Percentiles rank a stretch among this genome's conserved stretches.
These are phyloP conservation scores for Crioceris asparagi DNA, from an alignment of 2,888 invertebrate genomes.

Conservation along the genomic window DNA sequence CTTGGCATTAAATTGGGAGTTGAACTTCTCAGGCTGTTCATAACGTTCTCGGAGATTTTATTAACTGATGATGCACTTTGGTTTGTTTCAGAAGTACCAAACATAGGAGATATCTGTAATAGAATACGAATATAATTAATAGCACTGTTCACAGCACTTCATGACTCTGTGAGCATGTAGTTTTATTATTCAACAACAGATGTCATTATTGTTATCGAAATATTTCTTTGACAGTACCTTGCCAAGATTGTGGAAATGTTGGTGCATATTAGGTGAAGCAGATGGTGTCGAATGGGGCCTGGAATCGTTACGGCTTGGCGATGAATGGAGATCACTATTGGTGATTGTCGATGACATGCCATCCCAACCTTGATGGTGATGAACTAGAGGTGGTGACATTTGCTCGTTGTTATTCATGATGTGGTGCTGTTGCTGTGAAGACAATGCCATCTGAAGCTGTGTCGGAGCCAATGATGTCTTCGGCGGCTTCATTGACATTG, in stretches of 20 bases:
- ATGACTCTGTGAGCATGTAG: too few species aligned
- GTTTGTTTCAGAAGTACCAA: not conserved
- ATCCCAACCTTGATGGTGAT: too few species aligned
- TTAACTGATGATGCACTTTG: not conserved
- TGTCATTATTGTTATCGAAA: too few species aligned
- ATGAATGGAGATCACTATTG: not conserved
- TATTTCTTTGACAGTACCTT: too few species aligned
- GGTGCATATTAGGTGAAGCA: not conserved
- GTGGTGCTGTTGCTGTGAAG: not conserved
- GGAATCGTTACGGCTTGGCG: not conserved
- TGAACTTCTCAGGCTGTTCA: conserved; percentile 14
- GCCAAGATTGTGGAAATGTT: too few species aligned
- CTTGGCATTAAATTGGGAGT: conserved; percentile 24
- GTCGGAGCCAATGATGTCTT: not conserved
- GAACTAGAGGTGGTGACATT: not conserved
- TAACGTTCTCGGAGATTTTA: conserved; percentile 8
- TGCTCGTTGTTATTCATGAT: conserved; percentile 3
- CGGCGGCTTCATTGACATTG: too few species aligned
- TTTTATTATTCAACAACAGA: too few species aligned
- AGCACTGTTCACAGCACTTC: too few species aligned
- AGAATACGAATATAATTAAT: too few species aligned
- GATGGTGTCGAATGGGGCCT: not conserved
- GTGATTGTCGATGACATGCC: not conserved
- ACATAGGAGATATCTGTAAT: not conserved
- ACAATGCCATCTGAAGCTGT: not conserved